Base-by-base conservation (phyloP, 2,797 vertebrate genomes). In the Phyllotis vaccarum region DNA sequence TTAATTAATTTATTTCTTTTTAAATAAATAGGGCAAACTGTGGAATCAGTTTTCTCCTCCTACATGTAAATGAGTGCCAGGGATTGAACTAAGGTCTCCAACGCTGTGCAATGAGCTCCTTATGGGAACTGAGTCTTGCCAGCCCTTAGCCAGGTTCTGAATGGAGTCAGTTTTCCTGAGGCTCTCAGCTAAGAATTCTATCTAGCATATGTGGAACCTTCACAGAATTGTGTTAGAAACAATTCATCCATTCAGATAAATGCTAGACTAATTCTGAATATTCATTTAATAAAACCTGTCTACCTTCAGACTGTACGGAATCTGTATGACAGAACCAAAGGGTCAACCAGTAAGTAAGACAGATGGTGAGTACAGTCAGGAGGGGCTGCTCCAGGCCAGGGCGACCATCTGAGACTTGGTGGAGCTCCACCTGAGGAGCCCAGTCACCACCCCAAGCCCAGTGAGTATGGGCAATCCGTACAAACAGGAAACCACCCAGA, bases 181-280 rank as follows among this genome's bases (percentile, higher is more conserved):
- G 40, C 93, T 87, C 89, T 94, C 52, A 83, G 86, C 79, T 43
- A 70, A 95, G 94, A 93, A 60, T 79, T 31, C 70, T 72, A 93
- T 21, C 24, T 31, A 95, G 58, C 29, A 56, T 37, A 78, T 60
- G 68, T 91, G 31, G 19, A 92, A 95, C 86, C 78, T 92, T 83
- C 81, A 88, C 22, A 49, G 76, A 96, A 85, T 21, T 66, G 22
- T 16, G 27, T 82, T 90, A 70, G 52, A 95, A 86, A 89, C 64
- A 5, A 93, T 85, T 60, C 86, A 64, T 64, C 49, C 89, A 89
- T 31, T 11, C 52, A 81, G 75, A 29, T 37, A 80, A 87, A 64
- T 86, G 83, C 64, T 87, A 96, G 83, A 87, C 85, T 87, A 60
- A 68, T 8, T 93, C 70, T 52, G 24, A 85, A 93, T 21, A 54